phyloP scores from a whole-genome alignment of 2,888 invertebrate genomes.

The Caenorhabditis panamensis region DNA sequence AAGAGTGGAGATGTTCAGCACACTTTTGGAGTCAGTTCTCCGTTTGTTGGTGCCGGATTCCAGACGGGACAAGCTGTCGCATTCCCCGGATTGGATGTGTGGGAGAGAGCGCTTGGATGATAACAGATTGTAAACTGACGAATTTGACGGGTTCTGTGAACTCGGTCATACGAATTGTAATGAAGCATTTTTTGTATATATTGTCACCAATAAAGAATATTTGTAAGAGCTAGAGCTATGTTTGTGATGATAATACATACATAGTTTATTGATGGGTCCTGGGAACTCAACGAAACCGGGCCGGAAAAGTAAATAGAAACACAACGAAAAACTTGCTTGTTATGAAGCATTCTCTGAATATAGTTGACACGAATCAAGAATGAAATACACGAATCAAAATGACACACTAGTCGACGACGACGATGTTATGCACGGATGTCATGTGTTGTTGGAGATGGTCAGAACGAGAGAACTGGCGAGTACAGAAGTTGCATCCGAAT shows the following conservation, averaged over 20 bases:
- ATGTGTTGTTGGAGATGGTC: conserved; percentile 67
- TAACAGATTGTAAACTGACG: neutral
- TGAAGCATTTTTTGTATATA: conserved; percentile 24
- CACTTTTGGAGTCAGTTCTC: conserved; percentile 70
- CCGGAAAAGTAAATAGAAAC: too few relatives aligned
- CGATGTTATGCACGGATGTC: conserved; percentile 47
- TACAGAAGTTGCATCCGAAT: conserved; percentile 49
- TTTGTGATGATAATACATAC: too few relatives aligned
- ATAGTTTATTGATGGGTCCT: too few relatives aligned
- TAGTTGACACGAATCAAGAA: too few relatives aligned
- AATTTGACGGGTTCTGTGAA: conserved; percentile 12
- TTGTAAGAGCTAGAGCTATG: too few relatives aligned
- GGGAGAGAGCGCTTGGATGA: conserved; percentile 63
- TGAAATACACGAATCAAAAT: neutral
- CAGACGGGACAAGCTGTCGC: conserved; percentile 68
- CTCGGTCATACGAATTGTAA: neutral
- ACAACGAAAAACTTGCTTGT: too few relatives aligned
- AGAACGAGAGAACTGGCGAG: conserved; percentile 61
- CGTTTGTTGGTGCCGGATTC: conserved; percentile 67
- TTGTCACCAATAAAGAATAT: conserved; percentile 15
- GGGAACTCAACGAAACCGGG: too few relatives aligned
- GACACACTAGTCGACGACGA: conserved; percentile 54
- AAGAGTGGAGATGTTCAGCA: conserved; percentile 64
- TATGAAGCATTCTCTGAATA: too few relatives aligned
- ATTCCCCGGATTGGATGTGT: conserved; percentile 69